Evolutionary conservation across 2,113 vertebrate genomes (phyloP).

Genomic region (Ivindomyrus marchei): DNA sequence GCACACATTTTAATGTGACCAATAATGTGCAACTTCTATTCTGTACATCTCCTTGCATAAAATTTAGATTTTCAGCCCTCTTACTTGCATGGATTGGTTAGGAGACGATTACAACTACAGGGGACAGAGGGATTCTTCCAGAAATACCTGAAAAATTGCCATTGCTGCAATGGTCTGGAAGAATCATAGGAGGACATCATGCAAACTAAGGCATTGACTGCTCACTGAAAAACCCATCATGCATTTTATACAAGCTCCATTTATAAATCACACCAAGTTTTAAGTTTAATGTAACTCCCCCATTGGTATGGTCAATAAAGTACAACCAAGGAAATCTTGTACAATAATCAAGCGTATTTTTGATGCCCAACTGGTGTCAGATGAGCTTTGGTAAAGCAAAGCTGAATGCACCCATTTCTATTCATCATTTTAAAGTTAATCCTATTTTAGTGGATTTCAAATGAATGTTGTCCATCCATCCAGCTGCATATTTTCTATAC

Average conservation of each 20-base stretch:
- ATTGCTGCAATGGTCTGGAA: not conserved
- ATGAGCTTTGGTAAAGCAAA: not conserved
- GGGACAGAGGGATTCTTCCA: not conserved
- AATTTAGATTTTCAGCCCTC: conserved; percentile 41
- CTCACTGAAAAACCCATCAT: conserved; percentile 23
- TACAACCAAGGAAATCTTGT: not conserved
- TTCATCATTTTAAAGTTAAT: not conserved
- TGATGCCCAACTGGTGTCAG: not conserved
- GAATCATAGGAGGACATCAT: not conserved
- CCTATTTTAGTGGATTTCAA: not conserved
- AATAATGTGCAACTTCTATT: conserved; percentile 5
- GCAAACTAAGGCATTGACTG: not conserved
- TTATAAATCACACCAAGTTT: conserved; percentile 28
- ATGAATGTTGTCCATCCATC: not conserved
- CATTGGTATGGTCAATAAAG: not conserved
- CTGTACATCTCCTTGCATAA: conserved; percentile 27
- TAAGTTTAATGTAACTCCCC: not conserved
- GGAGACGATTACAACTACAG: conserved; percentile 31
- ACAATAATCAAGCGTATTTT: not conserved
- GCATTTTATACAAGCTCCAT: conserved; percentile 15
- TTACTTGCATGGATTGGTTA: conserved; percentile 27
- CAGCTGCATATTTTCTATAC: not conserved
- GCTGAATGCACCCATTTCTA: not conserved
- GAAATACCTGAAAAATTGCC: not conserved
- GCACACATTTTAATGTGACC: conserved; percentile 34